Base-by-base conservation (phyloP, 2,888 invertebrate species). In the Eristalis arbustorum region DNA sequence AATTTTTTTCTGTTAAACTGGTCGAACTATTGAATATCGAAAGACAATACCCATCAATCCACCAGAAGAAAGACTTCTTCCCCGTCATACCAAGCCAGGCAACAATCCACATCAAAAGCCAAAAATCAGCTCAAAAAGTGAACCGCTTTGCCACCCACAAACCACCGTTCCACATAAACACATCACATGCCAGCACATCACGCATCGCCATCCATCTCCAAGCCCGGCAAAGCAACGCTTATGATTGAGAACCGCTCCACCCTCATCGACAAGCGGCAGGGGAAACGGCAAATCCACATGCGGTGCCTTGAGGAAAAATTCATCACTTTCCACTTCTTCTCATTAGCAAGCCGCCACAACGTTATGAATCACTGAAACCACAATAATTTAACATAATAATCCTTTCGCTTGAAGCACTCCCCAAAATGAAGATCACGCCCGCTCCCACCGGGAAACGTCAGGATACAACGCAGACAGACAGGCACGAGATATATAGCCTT, bases 341-440 rank as follows among this genome's bases (percentile, higher is more conserved):
- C 75, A 75, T 81, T 81, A 81, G 59, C 59, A 40, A 63, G 11
- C 64, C 64, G 66, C 79, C 73, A 73, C 73, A 78, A 69, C 64
- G 42, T 78, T 83, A 78, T 78, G 69, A 78, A 78, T 63, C 68
- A 69, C 49, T 23, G 56, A 69, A 66, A 56, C 71, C 74, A 64
- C 63, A 69, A 74, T 79, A 69, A 74, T 79, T 63, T 72, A 76
- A 59, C 71, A 71, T 63, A 62, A 80, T 72, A 80, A 80, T 76
- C 66, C 57, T 67, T 84, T 80, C 11, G 25, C 67, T 63, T 40
- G 23, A 62, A 76, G 67, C 67, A 71, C 57, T 59, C 37, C 23
- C 23, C n/a, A 61, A 80, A 72, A 80, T 64, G 56, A 62, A 69
- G 79, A 67, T 71, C 74, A 62, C 57, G n/a, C 28, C 42, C 28